Evolutionary conservation across 2,797 vertebrate species (phyloP).

Genomic region (Sebastes melanostomus): DNA sequence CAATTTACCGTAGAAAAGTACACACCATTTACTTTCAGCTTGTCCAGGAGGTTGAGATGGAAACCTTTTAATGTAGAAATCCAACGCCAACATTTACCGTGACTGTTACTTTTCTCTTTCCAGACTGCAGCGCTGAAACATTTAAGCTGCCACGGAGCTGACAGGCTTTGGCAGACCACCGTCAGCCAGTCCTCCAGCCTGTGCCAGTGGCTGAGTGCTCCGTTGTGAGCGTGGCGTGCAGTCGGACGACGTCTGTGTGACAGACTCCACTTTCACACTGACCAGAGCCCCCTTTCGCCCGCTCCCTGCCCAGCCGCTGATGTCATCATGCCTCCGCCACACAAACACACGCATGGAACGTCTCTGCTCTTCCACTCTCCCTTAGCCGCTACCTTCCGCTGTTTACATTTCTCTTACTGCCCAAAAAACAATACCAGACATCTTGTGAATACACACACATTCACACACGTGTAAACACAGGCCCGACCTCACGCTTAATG

Average conservation of each 20-base stretch:
- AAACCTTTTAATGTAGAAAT: constrained; percentile 68
- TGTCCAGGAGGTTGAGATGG: constrained; percentile 32
- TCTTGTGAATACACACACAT: constrained; percentile 62
- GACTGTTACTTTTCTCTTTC: constrained; percentile 65
- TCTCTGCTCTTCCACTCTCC: constrained; percentile 71
- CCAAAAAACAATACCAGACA: constrained; percentile 82
- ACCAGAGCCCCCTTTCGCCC: constrained; percentile 75
- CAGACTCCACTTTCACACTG: constrained; percentile 79
- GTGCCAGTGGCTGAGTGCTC: constrained; percentile 72
- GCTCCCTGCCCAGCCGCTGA: constrained; percentile 76
- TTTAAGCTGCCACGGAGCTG: constrained; percentile 72
- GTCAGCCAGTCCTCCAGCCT: constrained; percentile 47
- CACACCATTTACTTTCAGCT: constrained; percentile 41
- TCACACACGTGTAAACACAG: constrained; percentile 61
- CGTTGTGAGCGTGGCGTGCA: constrained; percentile 72
- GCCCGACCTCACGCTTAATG: constrained; percentile 71
- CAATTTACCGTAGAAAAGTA: constrained; percentile 49
- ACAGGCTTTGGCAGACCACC: constrained; percentile 75
- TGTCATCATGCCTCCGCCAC: constrained; percentile 69
- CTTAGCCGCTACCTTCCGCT: constrained; percentile 77
- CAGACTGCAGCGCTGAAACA: constrained; percentile 66
- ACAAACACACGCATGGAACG: constrained; percentile 56
- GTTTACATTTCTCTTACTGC: constrained; percentile 79
- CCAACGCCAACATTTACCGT: constrained; percentile 50
- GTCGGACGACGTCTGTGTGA: constrained; percentile 71